Base-by-base conservation (phyloP, 2,797 vertebrate species). In the Acanthopagrus latus region DNA sequence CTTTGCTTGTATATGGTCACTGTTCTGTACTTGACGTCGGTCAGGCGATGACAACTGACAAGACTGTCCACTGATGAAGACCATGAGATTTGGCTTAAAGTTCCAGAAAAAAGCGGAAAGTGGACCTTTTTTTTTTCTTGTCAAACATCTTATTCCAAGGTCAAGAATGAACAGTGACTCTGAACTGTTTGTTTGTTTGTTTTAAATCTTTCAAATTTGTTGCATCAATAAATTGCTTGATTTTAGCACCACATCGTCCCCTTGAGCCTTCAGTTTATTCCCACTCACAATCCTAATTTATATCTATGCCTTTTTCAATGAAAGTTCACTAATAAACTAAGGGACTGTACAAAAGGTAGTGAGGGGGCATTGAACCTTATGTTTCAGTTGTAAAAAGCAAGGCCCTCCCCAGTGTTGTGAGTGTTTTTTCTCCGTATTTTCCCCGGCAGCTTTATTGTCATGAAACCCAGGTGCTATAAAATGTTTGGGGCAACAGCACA, bases 151-250 rank as follows among this genome's bases (percentile, higher is more conserved):
- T 2, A 38, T 14, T 46, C 9, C 0, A 43, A 48, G 6, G 64
- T 59, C 8, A 55, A 56, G 17, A 60, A 58, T 52, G 0, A 50
- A 64, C 17, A 43, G 5, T 55, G 17, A 54, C 7, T 11, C 12
- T 20, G 21, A 18, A 17, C 2, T 50, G 18, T 11, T 0, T 13
- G 16, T 8, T 50, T 20, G 12, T 14, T 54, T 56, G 27, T 68
- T 20, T 60, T 3, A 16, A 70, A 70, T 5, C 27, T 4, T 38
- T 38, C 38, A 38, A 38, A 13, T n/a, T n/a, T 18, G 25, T 56
- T 56, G 54, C 4, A 21, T 74, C 43, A 80, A 75, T 83, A 78
- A 71, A 83, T 2, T 74, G 13, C 54, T 55, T 16, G 14, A 57
- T 52, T 1, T 7, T 13, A 14, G 43, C 62, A 74, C 29, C 48